phyloP scores from a whole-genome alignment of 2,113 vertebrate species.

The Bettongia penicillata region DNA sequence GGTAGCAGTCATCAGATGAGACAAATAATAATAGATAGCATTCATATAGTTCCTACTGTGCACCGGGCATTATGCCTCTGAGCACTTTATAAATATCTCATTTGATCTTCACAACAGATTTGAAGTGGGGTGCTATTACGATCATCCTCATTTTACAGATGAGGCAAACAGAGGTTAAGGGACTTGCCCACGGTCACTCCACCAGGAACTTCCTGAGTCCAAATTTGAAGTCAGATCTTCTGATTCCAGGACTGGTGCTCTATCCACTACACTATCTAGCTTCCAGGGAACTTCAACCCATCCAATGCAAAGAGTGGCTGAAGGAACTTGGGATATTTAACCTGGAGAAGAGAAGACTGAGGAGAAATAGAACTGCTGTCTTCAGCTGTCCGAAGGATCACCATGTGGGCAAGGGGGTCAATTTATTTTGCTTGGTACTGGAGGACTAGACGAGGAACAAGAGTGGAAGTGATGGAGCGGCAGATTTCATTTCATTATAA shows the following conservation, averaged over 20 bases:
- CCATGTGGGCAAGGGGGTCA: not conserved
- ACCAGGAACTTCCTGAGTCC: not conserved
- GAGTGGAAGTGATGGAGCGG: not conserved
- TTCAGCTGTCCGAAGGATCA: too few relatives aligned
- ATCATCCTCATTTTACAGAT: not conserved
- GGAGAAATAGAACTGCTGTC: not conserved
- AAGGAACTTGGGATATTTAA: not conserved
- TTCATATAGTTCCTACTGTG: not conserved
- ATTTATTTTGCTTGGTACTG: not conserved
- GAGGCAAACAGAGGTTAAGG: not conserved
- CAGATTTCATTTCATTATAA: not conserved
- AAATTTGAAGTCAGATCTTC: not conserved
- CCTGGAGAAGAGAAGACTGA: not conserved
- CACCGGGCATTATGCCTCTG: not conserved
- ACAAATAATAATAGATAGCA: not conserved
- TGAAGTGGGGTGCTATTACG: not conserved
- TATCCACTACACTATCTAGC: too few relatives aligned
- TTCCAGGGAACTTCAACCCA: not conserved
- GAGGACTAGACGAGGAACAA: not conserved
- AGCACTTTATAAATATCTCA: too few relatives aligned
- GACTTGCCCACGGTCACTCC: not conserved
- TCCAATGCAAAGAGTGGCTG: not conserved
- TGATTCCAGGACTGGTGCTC: too few relatives aligned
- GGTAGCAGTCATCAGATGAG: not conserved
- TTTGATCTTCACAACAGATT: too few relatives aligned